These are phyloP conservation scores for Spilarctia lutea DNA, from an alignment of 2,888 invertebrate genomes.

Conservation along the genomic window DNA sequence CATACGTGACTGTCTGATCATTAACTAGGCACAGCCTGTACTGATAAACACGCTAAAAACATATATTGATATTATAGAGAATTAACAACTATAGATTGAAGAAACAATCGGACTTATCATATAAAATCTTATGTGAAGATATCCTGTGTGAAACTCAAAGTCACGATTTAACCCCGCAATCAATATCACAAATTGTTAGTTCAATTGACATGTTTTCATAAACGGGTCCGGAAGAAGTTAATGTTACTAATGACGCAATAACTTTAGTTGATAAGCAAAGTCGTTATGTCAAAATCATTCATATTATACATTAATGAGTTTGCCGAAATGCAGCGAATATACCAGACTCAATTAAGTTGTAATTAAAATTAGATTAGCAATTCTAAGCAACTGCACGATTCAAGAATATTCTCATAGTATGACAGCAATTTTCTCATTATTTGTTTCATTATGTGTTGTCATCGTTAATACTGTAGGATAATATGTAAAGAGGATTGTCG, in stretches of 20 bases:
- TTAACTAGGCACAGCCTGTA: too few species aligned
- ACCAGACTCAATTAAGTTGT: conserved; percentile 8
- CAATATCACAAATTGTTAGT: too few species aligned
- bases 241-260: not conserved
- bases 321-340: conserved; percentile 1
- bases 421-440: conserved; percentile 9
- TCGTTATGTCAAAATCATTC: not conserved
- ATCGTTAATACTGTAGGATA: conserved; percentile 18
- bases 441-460: conserved; percentile 38
- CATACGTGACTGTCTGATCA: too few species aligned
- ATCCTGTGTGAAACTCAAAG: too few species aligned
- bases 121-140: too few species aligned
- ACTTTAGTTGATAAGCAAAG: not conserved
- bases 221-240: not conserved
- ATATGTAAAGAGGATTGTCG: not conserved
- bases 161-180: too few species aligned
- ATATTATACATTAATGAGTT: conserved; percentile 11
- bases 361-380: conserved; percentile 22
- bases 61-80: too few species aligned
- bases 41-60: too few species aligned
- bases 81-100: too few species aligned
- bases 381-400: conserved; percentile 13
- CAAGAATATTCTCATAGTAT: conserved; percentile 16
- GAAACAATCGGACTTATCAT: too few species aligned
- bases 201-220: not conserved